Conservation (phyloP, 2,113 vertebrate genomes). For the Telmatochromis brichardi region DNA sequence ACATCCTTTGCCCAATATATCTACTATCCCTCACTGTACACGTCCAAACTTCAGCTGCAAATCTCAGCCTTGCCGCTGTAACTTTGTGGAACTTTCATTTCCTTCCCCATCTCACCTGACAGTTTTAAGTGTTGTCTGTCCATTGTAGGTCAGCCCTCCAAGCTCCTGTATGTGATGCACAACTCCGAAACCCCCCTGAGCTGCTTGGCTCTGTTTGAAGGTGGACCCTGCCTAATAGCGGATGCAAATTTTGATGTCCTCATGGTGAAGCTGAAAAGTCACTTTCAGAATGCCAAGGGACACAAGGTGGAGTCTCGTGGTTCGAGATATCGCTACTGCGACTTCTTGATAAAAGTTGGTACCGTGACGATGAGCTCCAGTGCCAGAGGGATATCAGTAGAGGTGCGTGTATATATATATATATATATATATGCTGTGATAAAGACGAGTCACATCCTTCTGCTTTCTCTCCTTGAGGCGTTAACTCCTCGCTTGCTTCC, state of each 20-base stretch:
- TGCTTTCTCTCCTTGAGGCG: neutral
- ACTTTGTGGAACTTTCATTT: neutral
- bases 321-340: slow-evolving; percentile 89
- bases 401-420: slow-evolving; percentile 67
- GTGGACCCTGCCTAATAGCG: slow-evolving; percentile 85
- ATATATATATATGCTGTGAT: neutral
- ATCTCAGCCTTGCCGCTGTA: neutral
- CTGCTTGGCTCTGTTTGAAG: slow-evolving; percentile 91
- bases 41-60: neutral
- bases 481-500: neutral
- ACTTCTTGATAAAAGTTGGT: slow-evolving; percentile 94
- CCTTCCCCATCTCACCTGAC: neutral
- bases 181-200: slow-evolving; percentile 93
- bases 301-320: slow-evolving; percentile 97
- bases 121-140: neutral
- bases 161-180: slow-evolving; percentile 97
- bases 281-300: slow-evolving; percentile 96
- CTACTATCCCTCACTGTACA: neutral
- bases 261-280: slow-evolving; percentile 96
- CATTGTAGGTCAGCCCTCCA: slow-evolving; percentile 83
- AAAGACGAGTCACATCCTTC: neutral
- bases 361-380: slow-evolving; percentile 93
- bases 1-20: neutral
- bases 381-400: slow-evolving; percentile 90
- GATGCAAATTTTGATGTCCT: slow-evolving; percentile 94